These are phyloP conservation scores for Dasyurus viverrinus DNA, from an alignment of 2,113 vertebrate species.

Conservation along the genomic window DNA sequence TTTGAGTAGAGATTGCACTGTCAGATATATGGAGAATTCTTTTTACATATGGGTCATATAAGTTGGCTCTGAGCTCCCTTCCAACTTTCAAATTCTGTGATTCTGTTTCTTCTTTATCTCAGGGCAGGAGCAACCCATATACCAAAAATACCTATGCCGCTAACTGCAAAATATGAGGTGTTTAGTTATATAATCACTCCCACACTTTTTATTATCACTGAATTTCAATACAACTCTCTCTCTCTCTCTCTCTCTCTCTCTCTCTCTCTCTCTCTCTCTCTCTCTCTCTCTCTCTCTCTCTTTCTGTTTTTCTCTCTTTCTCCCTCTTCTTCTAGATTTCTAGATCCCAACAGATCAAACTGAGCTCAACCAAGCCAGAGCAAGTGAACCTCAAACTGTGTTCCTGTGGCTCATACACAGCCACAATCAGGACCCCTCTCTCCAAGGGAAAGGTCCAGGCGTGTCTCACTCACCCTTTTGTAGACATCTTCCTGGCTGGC, in stretches of 20 bases:
- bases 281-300: not conserved
- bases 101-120: not conserved
- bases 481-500: constrained; percentile 90
- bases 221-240: constrained; percentile 6
- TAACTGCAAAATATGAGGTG: not conserved
- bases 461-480: constrained; percentile 87
- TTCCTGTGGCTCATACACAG: not conserved
- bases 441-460: fast-evolving
- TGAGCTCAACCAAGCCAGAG: not conserved
- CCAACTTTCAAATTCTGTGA: not conserved
- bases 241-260: not conserved
- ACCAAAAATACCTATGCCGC: not conserved
- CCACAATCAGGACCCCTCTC: fast-evolving
- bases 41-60: not conserved
- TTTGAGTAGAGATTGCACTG: not conserved
- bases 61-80: not conserved
- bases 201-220: not conserved
- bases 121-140: not conserved
- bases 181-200: not conserved
- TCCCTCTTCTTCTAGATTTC: not conserved
- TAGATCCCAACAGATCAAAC: not conserved
- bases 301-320: no score
- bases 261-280: not conserved
- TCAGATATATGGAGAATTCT: not conserved
- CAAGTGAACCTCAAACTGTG: not conserved